A percentile compares a stretch with the other conserved stretches of the same genome.
Evolutionary conservation across 2,888 invertebrate genomes (phyloP).

Genomic region (Itoplectis maculator): DNA sequence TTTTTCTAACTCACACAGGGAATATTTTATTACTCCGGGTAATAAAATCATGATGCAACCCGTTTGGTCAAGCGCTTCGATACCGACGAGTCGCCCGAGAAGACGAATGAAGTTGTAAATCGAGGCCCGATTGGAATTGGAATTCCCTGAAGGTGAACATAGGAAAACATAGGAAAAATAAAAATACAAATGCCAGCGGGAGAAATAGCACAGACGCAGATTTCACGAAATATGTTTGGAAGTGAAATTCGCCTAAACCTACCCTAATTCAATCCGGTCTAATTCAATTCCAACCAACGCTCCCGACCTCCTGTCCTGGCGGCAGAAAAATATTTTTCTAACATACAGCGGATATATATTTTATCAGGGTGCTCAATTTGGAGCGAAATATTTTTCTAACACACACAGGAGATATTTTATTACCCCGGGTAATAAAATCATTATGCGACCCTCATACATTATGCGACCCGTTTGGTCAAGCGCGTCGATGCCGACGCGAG

Average conservation of each 20-base stretch:
- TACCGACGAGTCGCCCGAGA: background rate
- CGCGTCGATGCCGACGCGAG: background rate
- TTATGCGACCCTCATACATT: background rate
- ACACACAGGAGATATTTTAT: background rate
- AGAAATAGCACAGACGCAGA: background rate
- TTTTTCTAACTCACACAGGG: background rate
- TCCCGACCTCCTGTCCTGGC: too few relatives aligned
- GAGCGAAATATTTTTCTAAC: background rate
- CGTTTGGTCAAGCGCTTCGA: background rate
- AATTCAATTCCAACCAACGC: too few relatives aligned
- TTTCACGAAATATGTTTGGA: too few relatives aligned
- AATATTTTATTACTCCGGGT: background rate
- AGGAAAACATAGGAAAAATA: conserved; percentile 23
- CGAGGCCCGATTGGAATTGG: conserved; percentile 24
- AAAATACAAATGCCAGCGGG: background rate
- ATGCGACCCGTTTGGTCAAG: background rate
- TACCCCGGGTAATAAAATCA: background rate
- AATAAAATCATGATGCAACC: background rate
- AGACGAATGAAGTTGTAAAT: conserved; percentile 29
- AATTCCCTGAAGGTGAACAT: conserved; percentile 8
- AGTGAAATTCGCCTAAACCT: too few relatives aligned
- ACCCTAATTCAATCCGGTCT: too few relatives aligned
- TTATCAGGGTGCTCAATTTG: background rate
- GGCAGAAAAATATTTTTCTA: background rate
- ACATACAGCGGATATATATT: background rate